Base-by-base conservation (phyloP, 2,113 vertebrate species). In the Albula glossodonta region DNA sequence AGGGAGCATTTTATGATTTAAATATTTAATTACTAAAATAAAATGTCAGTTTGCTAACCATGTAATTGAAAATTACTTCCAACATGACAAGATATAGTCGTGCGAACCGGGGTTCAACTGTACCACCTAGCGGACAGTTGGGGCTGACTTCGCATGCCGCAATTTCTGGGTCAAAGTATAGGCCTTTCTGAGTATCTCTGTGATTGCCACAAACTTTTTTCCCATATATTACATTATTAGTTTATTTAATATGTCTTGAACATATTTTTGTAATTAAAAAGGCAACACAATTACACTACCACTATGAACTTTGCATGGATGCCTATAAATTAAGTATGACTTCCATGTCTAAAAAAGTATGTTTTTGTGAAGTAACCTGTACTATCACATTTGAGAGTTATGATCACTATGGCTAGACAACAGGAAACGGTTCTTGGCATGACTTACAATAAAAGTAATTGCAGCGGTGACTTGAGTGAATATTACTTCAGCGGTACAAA, bases 21-120 rank as follows among this genome's bases (percentile, higher is more conserved):
- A 87, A 87, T 84, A 87, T 87, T 87, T 87, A 84, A 87, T 87
- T 84, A 84, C 82, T 48, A 60, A 84, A 83, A 78, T 60, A 87
- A 78, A 87, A 87, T 87, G 82, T 87, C 82, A 77, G 82, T 83
- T 87, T 80, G 50, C 52, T 83, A 52, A 25, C 74, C 74, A 77
- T 87, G 86, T 84, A 83, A 57, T 83, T 83, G 11, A 83, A 83
- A 60, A 60, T 57, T 52, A 83, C 53, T 57, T 83, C 57, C 17
- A 57, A 25, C 53, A 56, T 6, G 6, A 52, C 81, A 83, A n/a
- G 83, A 84, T 49, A 51, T 84, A 41, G 83, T 2, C 3, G 70
- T 74, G 31, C 4, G 70, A 15, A 41, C 31, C 1, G 11, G 50
- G 83, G 48, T 49, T 84, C 51, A 57, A 83, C n/a, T 41, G 31